A percentile compares a stretch with the other conserved stretches of the same genome.
Evolutionary conservation across 2,113 vertebrate genomes (phyloP).

Genomic region (Rhinogobius similis): DNA sequence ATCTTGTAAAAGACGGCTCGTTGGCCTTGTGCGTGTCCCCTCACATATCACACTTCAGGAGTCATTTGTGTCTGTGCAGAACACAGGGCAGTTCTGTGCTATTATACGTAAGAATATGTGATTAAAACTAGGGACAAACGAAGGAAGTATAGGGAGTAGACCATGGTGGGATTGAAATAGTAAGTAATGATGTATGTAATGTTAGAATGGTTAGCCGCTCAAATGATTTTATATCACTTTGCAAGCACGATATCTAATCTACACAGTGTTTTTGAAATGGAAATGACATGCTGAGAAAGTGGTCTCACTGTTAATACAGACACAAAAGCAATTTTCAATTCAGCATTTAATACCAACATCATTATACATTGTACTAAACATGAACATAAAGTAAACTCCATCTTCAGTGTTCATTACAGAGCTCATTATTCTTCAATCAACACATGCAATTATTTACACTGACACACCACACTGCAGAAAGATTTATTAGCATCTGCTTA

Average conservation of each 20-base stretch:
- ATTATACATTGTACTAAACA: no score
- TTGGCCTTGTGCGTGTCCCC: constrained; percentile 18
- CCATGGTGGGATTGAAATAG: no score
- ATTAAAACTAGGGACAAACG: not conserved
- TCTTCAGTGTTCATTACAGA: not conserved
- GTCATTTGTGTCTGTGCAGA: constrained; percentile 28
- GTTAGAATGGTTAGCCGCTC: no score
- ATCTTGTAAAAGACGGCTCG: constrained; percentile 34
- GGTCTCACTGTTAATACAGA: no score
- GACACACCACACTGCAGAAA: not conserved
- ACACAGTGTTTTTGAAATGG: no score
- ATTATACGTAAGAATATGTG: not conserved
- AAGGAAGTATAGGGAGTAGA: no score
- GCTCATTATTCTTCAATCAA: not conserved
- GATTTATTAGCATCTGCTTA: not conserved
- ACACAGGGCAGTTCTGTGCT: not conserved
- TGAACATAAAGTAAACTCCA: not conserved
- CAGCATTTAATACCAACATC: no score
- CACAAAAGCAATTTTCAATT: no score
- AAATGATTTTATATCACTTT: no score
- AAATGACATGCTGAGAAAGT: no score
- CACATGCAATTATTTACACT: not conserved
- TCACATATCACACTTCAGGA: constrained; percentile 35
- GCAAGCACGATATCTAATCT: no score
- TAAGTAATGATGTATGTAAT: no score